phyloP scores from a whole-genome alignment of 2,888 invertebrate genomes.

The Periphyllus acericola region DNA sequence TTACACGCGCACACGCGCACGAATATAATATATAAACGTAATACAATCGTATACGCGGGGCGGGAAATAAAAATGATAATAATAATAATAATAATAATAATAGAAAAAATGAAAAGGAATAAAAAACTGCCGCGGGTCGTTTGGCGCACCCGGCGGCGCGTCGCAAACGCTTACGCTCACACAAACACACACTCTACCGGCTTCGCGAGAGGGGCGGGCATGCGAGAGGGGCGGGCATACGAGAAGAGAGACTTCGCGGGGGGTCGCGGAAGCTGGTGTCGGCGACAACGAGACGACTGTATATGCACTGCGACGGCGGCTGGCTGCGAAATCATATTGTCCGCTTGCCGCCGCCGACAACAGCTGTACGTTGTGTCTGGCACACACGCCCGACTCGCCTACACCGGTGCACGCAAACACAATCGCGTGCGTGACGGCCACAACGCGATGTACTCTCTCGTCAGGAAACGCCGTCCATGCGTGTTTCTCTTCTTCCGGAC shows the following conservation, averaged over 20 bases:
- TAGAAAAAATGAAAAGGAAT: not conserved
- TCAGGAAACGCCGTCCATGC: not conserved
- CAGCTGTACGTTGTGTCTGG: not conserved
- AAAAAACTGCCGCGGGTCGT: conserved; percentile 30
- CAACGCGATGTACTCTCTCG: not conserved
- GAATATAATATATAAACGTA: not conserved
- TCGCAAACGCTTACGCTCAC: not conserved
- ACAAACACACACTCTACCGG: not conserved
- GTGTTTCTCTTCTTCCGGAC: not conserved
- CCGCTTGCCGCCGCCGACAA: not conserved
- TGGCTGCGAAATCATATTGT: not conserved
- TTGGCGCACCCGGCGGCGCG: conserved; percentile 36
- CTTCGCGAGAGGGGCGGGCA: too few relatives aligned
- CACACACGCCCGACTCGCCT: not conserved
- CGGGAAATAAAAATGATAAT: not conserved
- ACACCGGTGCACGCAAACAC: too few relatives aligned
- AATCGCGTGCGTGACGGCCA: not conserved
- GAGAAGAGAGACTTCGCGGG: too few relatives aligned
- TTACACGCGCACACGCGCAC: not conserved
- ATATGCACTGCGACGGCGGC: not conserved
- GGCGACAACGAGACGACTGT: too few relatives aligned
- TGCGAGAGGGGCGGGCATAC: not conserved
- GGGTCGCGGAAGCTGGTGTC: too few relatives aligned
- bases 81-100: not conserved
- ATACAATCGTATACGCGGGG: not conserved